A percentile compares a stretch with the other conserved stretches of the same genome.
Evolutionary conservation across 2,797 vertebrate species (phyloP).

Genomic region (Esox masquinongy): DNA sequence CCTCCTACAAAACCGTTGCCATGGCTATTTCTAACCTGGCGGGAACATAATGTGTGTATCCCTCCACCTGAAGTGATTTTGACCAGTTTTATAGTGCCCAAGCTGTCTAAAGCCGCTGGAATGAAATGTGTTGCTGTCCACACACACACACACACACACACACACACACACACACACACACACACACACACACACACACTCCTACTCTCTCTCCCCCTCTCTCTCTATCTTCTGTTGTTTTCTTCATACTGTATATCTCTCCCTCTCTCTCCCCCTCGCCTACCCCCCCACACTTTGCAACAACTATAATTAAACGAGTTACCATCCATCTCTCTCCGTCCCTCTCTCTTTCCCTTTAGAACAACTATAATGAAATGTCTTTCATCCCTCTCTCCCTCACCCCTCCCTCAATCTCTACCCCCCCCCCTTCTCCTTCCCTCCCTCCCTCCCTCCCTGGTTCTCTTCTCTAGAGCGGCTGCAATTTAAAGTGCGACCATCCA

Average conservation of each 20-base stretch:
- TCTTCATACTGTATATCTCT: constrained; percentile 8
- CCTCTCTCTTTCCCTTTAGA: not conserved
- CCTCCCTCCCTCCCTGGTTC: no score
- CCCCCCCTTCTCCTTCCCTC: no score
- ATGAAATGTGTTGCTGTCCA: no score
- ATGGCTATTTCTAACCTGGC: not conserved
- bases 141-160: not conserved
- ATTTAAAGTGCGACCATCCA: not conserved
- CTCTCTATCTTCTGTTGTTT: constrained; percentile 20
- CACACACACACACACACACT: not conserved
- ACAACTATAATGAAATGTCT: no score
- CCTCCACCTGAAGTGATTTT: no score
- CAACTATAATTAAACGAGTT: no score
- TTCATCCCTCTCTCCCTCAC: no score
- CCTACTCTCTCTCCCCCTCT: constrained; percentile 4
- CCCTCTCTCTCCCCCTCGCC: not conserved
- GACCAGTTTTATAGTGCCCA: no score
- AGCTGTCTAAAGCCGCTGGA: no score
- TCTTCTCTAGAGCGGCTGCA: not conserved
- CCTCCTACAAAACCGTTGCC: not conserved
- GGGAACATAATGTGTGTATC: not conserved
- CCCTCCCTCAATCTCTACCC: no score
- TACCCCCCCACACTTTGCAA: not conserved
- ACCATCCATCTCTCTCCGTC: not conserved
- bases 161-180: not conserved